Evolutionary conservation across 92 coral and sea anemone genomes (phyloP), one percentile per base, ranked within the genome.

Genomic region (Phenganax subtilis): DNA sequence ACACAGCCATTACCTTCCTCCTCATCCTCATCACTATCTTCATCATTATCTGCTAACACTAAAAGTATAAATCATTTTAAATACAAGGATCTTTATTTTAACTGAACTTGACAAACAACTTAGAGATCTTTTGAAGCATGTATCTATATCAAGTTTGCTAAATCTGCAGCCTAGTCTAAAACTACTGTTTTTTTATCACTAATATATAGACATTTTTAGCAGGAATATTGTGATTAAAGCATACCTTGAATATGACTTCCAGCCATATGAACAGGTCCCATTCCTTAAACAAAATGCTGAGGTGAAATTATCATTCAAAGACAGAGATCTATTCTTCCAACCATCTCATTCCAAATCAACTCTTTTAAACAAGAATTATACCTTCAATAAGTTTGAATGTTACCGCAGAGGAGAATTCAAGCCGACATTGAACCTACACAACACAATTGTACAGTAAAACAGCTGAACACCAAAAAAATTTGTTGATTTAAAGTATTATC

Each of bases 331-430:
- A 14, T 14, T 64, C 0, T 64, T 64, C 28, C 12, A 37, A 54
- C 20, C 84, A 29, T 16, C 10, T 55, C 47, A 37, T 37, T 37
- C 47, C 47, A 37, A 20, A 81, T 28, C 12, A 29, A 17, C 64
- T 52, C 29, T n/a, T 56, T 51, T 16, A 31, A 52, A 20, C 51
- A 64, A 52, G 30, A 28, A 11, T 25, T 74, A 78, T 52, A 91
- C 96, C 96, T 82, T 89, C 91, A 55, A 85, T 68, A 20, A 91
- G 92, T 52, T 82, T 89, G 71, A 91, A 91, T 9, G 88, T 77
- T 6, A 84, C 90, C 10, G 92, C 85, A 0, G 96, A 83, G 17
- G 87, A 82, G 56, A 89, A 91, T 31, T 85, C 90, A 54, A 91
- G 84, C 63, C 89, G 79, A 9, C 88, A 78, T 15, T 85, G 87